Base-by-base conservation (phyloP, 2,797 vertebrate species). In the Neopelma chrysocephalum region DNA sequence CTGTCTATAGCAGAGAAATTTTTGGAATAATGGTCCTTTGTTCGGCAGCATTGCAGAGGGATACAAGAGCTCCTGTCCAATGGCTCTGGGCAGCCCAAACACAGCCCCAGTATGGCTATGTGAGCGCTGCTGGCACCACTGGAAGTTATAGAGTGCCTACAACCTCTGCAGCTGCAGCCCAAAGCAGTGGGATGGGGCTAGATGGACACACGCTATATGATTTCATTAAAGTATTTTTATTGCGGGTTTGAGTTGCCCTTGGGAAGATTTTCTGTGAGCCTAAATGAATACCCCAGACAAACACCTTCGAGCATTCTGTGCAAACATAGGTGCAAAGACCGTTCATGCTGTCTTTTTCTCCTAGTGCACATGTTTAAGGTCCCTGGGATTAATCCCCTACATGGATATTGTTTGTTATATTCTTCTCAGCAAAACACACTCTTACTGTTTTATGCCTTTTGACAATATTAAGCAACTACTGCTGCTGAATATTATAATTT, bases 371-470 rank as follows among this genome's bases (percentile, higher is more conserved):
- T 4, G 2, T 42, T 66, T 65, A 69, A 84, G 38, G n/a, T 69
- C 47, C 54, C 43, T 36, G 3, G 1, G 38, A 76, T 78, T 92
- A 72, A 82, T 40, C 22, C 56, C 38, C 47, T 62, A 34, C 8
- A 3, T 17, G 51, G 43, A 36, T 36, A 62, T 6, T 0, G 0
- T n/a, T 79, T 75, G 18, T 72, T 69, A 11, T 23, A 54, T 40
- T 4, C 1, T 51, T 82, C 62, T 80, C 79, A 89, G 43, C n/a
- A 87, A 68, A 90, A 82, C 10, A 48, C 8, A 29, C 48, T 57
- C 60, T 53, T 77, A 34, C 32, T 61, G 38, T 65, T 89, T 91
- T 77, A 77, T 92, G 54, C 32, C 58, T 92, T 95, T 77, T 92
- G 93, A 82, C 75, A 92, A 85, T 61, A 71, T 36, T 34, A 80